Evolutionary conservation across 2,797 vertebrate genomes (phyloP).

Genomic region (Oreochromis mossambicus): DNA sequence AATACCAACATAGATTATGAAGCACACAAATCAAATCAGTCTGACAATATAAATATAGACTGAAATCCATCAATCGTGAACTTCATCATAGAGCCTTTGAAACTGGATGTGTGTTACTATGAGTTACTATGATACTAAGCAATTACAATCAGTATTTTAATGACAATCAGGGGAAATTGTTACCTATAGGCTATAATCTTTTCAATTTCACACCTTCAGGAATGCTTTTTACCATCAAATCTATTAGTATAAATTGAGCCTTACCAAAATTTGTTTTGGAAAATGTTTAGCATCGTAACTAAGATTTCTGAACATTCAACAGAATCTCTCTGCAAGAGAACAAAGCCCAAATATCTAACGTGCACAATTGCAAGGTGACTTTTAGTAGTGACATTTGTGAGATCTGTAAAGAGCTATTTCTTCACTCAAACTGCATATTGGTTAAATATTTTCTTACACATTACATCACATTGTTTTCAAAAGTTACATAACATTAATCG

Average conservation of each 20-base stretch:
- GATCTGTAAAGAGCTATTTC: neutral
- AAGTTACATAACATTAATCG: neutral
- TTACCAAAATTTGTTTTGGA: neutral
- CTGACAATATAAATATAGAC: neutral
- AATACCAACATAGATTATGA: neutral
- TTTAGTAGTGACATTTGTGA: neutral
- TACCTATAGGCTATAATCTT: neutral
- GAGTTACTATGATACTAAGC: slow-evolving; percentile 20
- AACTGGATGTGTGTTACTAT: slow-evolving; percentile 10
- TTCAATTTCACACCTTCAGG: neutral
- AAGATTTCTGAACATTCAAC: neutral
- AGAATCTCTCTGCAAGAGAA: neutral
- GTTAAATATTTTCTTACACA: neutral
- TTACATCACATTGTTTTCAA: neutral
- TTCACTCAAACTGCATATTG: neutral
- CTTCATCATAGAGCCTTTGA: neutral
- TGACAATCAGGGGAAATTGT: neutral
- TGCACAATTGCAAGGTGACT: neutral
- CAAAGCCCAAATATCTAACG: neutral
- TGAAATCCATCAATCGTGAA: neutral
- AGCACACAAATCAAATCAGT: neutral
- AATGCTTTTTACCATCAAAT: slow-evolving; percentile 2
- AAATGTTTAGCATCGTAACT: neutral
- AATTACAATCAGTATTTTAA: slow-evolving; percentile 17
- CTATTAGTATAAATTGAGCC: neutral